Base-by-base conservation (phyloP, 2,113 vertebrate species). In the Dromas ardeola region DNA sequence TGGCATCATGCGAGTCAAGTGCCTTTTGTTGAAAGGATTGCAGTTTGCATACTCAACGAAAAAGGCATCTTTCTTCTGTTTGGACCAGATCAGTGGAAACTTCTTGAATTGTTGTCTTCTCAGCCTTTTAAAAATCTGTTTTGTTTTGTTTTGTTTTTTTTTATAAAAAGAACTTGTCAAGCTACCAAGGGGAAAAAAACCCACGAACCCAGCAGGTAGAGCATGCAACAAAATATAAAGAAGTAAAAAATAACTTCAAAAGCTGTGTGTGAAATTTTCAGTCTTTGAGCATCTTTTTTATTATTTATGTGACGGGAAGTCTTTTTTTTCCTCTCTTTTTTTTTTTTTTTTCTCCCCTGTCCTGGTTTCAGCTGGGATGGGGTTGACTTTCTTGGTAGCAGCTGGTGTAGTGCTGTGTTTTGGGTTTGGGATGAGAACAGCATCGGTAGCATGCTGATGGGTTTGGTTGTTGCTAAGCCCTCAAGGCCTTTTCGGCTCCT, bases 191-290 rank as follows among this genome's bases (percentile, higher is more conserved):
- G 25, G 4, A 80, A 71, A 80, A 95, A 92, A 16, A 12, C 7
- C 6, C 13, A 22, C 23, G 15, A 40, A 40, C 8, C 0, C 73
- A 91, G 78, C 69, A 95, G 92, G 96, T 97, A 91, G 72, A 71
- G 49, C 85, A 72, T 78, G 61, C 58, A 72, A 62, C 67, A 73
- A 93, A 95, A 87, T 86, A 93, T 16, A 43, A 87, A 77, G 96
- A 80, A 92, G 88, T 74, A 78, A 93, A 95, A 95, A 97, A 96
- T 92, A 96, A 88, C 95, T 96, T 97, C 96, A 96, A 96, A 97
- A 95, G 93, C 77, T 34, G 32, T 30, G n/a, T 84, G 79, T 94
- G 88, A 91, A 92, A 94, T 93, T 70, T 89, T 96, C 38, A 92
- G 82, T 88, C 94, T 98, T 97, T 97, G 94, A 95, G 78, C 61